Evolutionary conservation across 2,113 vertebrate species (phyloP), one percentile per base, ranked within the genome.

Genomic region (Casuarius casuarius): DNA sequence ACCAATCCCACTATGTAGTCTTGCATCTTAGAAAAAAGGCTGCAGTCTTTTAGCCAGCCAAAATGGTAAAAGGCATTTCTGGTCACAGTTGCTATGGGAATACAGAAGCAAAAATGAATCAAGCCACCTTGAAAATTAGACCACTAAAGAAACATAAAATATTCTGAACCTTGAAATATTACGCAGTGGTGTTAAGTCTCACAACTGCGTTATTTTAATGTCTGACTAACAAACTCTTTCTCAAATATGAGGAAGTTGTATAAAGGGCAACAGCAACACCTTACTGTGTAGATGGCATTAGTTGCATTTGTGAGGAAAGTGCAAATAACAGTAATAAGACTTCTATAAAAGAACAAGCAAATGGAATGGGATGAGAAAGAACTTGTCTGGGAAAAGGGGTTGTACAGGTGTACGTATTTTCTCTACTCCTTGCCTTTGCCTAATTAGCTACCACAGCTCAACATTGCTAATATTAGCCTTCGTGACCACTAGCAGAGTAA

Each of bases 121-220:
- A 75, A 95, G 51, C 78, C 48, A 68, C 48, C 73, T 90, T 79
- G 63, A 88, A 91, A 95, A 89, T 59, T 59, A 87, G 49, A 94
- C 52, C 23, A 59, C 62, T 91, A 65, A 76, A 87, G 81, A 92
- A 95, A 61, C 14, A 68, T 76, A 90, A 93, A 86, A 33, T 35
- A 10, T 92, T 88, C 79, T 90, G 88, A 86, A 90, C 59, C 40
- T 95, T 84, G 74, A 96, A 94, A 87, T 94, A 85, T 87, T 77
- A 97, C 23, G 29, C 66, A 85, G 7, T 59, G 52, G 62, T 63
- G n/a, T 91, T 87, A 89, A 82, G 66, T 85, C 77, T 76, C 58
- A 46, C 56, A 79, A 70, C 52, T 79, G 12, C 87, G 35, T 75
- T 77, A 82, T 76, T 94, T 92, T 66, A 74, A 62, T 73, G 85